phyloP scores from a whole-genome alignment of 2,113 vertebrate species.

The Hydrochoerus hydrochaeris region DNA sequence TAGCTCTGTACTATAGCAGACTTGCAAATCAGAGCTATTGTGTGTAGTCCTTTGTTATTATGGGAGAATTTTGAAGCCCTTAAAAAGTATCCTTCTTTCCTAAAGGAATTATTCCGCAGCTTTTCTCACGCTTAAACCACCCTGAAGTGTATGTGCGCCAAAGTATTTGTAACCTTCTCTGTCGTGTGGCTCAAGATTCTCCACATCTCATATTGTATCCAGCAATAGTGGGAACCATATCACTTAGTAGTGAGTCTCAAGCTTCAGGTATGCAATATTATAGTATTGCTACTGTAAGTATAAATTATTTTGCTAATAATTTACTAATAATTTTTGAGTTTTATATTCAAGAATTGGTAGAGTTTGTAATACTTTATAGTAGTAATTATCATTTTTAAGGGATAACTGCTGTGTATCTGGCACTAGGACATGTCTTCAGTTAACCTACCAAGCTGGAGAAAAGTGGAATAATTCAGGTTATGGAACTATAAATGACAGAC shows the following conservation, averaged over 20 bases:
- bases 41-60: not conserved
- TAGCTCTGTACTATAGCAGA: not conserved
- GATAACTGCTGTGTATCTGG: not conserved
- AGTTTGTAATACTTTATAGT: not conserved
- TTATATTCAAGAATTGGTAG: not conserved
- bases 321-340: not conserved
- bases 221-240: conserved; percentile 98
- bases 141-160: conserved; percentile 98
- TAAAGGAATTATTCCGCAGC: conserved; percentile 97
- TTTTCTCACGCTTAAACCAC: conserved; percentile 98
- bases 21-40: not conserved
- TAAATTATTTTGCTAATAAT: not conserved
- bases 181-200: conserved; percentile 97
- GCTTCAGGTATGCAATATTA: conserved; percentile 88
- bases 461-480: not conserved
- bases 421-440: not conserved
- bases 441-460: not conserved
- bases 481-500: not conserved
- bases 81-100: conserved; percentile 14
- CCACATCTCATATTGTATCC: conserved; percentile 98
- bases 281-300: not conserved
- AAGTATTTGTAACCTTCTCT: conserved; percentile 97
- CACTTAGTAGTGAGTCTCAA: conserved; percentile 96
- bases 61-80: not conserved
- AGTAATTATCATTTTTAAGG: not conserved